Conservation (phyloP, 2,113 vertebrate species). For the Gavia stellata region DNA sequence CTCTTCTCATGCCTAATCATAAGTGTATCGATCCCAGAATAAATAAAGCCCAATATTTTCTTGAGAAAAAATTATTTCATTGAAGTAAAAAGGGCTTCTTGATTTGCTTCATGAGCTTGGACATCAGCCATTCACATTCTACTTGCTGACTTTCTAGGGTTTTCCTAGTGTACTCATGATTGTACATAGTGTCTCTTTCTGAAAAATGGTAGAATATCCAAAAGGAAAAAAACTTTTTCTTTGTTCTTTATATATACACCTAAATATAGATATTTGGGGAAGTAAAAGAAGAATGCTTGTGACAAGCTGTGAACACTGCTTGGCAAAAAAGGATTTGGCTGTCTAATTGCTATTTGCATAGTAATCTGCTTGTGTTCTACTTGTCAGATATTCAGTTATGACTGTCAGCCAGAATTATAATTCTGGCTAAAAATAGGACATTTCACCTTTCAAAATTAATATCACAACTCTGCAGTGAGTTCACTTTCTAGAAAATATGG, state of each 20-base stretch:
- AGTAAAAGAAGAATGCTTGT: not conserved
- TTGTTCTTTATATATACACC: not conserved
- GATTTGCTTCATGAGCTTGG: not conserved
- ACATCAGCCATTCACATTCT: not conserved
- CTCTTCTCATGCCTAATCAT: not conserved
- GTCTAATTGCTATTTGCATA: not conserved
- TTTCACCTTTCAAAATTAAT: not conserved
- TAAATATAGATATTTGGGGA: not conserved
- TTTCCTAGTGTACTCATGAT: not conserved
- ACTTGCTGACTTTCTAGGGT: not conserved
- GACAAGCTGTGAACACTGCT: not conserved
- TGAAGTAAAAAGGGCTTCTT: not conserved
- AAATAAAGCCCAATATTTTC: not conserved
- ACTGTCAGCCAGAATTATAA: not conserved
- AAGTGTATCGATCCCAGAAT: not conserved
- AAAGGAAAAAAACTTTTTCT: not conserved
- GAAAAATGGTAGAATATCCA: constrained; percentile 16
- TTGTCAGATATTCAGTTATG: not conserved
- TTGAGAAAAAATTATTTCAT: not conserved
- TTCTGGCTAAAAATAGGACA: not conserved
- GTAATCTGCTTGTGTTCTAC: not conserved
- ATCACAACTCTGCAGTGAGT: not conserved
- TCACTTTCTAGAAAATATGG: not conserved
- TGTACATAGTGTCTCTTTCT: not conserved
- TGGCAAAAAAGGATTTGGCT: not conserved